A percentile compares a stretch with the other conserved stretches of the same genome.
phyloP scores from a whole-genome alignment of 1,140 invertebrate genomes.

The Aphaenogaster rudis region DNA sequence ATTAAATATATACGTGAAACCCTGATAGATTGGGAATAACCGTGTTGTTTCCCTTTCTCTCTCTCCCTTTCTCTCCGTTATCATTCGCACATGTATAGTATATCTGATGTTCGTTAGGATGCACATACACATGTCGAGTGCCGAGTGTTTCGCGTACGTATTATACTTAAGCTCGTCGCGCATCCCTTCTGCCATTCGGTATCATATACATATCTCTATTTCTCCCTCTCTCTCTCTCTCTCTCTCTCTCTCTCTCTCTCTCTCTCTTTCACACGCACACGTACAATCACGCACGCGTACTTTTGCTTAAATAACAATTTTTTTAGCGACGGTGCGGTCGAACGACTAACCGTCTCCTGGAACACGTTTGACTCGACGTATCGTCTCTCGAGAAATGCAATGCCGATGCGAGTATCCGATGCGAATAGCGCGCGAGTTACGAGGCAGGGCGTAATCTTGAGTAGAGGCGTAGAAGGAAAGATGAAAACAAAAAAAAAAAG shows the following conservation, averaged over 20 bases:
- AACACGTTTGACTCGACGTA: constrained; percentile 70
- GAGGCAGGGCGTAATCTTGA: constrained; percentile 18
- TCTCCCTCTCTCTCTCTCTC: constrained; percentile 41
- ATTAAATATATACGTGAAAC: constrained; percentile 82
- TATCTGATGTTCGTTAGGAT: constrained; percentile 63
- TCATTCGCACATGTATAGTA: constrained; percentile 52
- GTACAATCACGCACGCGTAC: neutral
- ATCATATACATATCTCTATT: constrained; percentile 57
- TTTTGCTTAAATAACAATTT: constrained; percentile 69
- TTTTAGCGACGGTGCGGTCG: constrained; percentile 66
- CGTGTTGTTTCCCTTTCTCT: constrained; percentile 48
- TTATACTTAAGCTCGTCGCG: constrained; percentile 44
- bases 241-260: constrained; percentile 34
- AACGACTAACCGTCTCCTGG: constrained; percentile 66
- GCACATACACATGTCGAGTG: constrained; percentile 26
- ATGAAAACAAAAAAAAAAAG: neutral
- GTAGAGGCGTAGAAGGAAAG: neutral
- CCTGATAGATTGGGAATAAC: constrained; percentile 84
- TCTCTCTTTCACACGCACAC: neutral
- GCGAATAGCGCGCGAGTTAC: constrained; percentile 47
- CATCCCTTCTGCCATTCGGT: constrained; percentile 57
- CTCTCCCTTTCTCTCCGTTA: constrained; percentile 31
- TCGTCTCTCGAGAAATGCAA: constrained; percentile 52
- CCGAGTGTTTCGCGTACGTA: constrained; percentile 50
- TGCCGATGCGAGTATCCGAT: constrained; percentile 25